phyloP scores from a whole-genome alignment of 2,113 vertebrate species.

The Canis aureus region DNA sequence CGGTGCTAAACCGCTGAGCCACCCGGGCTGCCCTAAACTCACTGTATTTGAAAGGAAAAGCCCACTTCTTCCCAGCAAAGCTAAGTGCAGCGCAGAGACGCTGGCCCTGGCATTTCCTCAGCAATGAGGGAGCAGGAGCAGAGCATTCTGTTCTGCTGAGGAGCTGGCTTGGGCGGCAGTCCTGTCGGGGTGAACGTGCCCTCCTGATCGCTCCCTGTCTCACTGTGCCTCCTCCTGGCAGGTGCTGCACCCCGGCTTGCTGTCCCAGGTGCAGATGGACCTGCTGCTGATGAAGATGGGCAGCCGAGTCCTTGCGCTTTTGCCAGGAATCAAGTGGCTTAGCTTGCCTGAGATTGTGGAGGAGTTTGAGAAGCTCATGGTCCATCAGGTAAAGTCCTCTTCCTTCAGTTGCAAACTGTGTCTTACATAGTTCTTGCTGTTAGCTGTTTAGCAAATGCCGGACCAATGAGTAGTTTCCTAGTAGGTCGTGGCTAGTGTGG shows the following conservation, averaged over 20 bases:
- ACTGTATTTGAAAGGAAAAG: not conserved
- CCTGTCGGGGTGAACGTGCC: not conserved
- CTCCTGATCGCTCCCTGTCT: not conserved
- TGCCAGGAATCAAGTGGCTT: constrained; percentile 97
- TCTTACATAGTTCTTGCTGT: not conserved
- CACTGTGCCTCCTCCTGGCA: constrained; percentile 72
- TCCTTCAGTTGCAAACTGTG: not conserved
- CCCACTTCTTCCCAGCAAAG: not conserved
- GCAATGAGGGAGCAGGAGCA: not conserved
- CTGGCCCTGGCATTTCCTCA: not conserved
- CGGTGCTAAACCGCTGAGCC: no score
- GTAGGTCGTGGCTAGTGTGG: rapidly evolving
- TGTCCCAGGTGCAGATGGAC: constrained; percentile 93
- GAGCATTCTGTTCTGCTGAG: not conserved
- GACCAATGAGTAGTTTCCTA: not conserved
- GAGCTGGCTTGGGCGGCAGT: not conserved
- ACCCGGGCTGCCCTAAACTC: not conserved
- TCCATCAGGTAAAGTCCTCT: constrained; percentile 91
- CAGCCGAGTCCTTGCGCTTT: constrained; percentile 90
- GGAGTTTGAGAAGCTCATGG: constrained; percentile 98
- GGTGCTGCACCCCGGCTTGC: constrained; percentile 96
- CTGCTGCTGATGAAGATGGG: constrained; percentile 94
- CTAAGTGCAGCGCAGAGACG: not conserved
- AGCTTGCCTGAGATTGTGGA: constrained; percentile 94
- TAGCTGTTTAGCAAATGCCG: not conserved